Evolutionary conservation across 2,113 vertebrate species (phyloP), one percentile per base, ranked within the genome.

Genomic region (Syrmaticus mikado): DNA sequence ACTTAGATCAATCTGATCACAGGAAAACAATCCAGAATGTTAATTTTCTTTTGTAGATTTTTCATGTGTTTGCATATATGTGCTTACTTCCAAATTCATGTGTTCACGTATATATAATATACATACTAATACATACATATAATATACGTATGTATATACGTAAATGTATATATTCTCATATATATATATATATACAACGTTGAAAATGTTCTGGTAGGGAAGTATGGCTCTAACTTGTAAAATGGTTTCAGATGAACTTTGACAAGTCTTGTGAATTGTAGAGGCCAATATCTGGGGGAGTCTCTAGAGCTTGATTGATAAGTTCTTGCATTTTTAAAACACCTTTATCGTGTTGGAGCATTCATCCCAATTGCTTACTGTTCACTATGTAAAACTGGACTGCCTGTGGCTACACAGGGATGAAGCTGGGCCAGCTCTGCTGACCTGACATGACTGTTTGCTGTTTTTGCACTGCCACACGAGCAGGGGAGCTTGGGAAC

Each of bases 381-480:
- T 45, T 57, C 14, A 8, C 38, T 30, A 2, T 2, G 5, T 30
- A n/a, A 55, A 1, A 0, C 16, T 4, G 10, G 43, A 5, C 38
- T 52, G 21, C 27, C 60, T 12, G 1, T 15, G 40, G 46, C 46
- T 28, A 2, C 5, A 3, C 58, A 8, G 19, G 40, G n/a, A 1
- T 11, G 24, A 30, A 36, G 64, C 58, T 72, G 14, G 10, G 21
- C n/a, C 28, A 34, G 5, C 61, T 52, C 19, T 13, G 22, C 40
- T 76, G 64, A 18, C 40, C 41, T 36, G 36, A 30, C 11, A 41
- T 32, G 28, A 16, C 20, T 27, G 8, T 22, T 24, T 17, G 19
- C 27, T 6, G 3, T 30, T 27, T 9, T 36, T 14, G 17, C 19
- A 8, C 3, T 4, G 24, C 20, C 36, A 13, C 38, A 38, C 8